Percentiles rank a stretch among this genome's conserved stretches.
Evolutionary conservation across 2,797 vertebrate species (phyloP).

Genomic region (Gymnocypris eckloni): DNA sequence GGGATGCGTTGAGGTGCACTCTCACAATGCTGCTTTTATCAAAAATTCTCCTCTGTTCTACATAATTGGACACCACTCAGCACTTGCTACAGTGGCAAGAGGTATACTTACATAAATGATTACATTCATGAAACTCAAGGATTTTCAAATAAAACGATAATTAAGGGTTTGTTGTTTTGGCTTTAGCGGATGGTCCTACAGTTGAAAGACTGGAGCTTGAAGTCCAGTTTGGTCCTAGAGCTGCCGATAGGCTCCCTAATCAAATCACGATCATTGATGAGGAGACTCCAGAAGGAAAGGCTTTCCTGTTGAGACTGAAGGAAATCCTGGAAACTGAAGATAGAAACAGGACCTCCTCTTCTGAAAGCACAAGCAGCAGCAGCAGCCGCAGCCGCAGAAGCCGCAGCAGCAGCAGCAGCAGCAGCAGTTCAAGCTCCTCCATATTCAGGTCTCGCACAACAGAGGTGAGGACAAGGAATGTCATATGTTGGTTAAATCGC

Average conservation of each 20-base stretch:
- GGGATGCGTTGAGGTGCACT: constrained; percentile 73
- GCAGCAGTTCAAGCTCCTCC: constrained; percentile 66
- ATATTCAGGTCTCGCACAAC: constrained; percentile 30
- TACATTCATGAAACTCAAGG: not conserved
- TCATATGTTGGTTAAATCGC: not conserved
- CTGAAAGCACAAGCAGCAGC: constrained; percentile 50
- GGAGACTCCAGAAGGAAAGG: constrained; percentile 54
- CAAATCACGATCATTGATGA: constrained; percentile 66
- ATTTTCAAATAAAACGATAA: not conserved
- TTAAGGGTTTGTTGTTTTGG: constrained; percentile 5
- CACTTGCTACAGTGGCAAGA: constrained; percentile 22
- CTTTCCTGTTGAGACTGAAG: constrained; percentile 77
- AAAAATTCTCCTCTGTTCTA: constrained; percentile 70
- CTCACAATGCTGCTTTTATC: constrained; percentile 71
- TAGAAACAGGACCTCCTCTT: constrained; percentile 49
- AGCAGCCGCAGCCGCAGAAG: constrained; percentile 1
- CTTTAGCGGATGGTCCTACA: constrained; percentile 70
- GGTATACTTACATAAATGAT: constrained; percentile 12
- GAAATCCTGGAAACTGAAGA: constrained; percentile 72
- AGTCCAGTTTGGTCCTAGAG: constrained; percentile 77
- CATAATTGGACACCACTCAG: constrained; percentile 69
- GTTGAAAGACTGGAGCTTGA: constrained; percentile 82
- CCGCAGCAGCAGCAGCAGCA: constrained; percentile 46
- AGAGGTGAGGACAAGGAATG: constrained; percentile 55
- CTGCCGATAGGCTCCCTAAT: constrained; percentile 77